Percentiles rank a stretch among this genome's conserved stretches.
These are phyloP conservation scores for Andrena bucephala DNA, from an alignment of 2,888 invertebrate genomes.

Conservation along the genomic window DNA sequence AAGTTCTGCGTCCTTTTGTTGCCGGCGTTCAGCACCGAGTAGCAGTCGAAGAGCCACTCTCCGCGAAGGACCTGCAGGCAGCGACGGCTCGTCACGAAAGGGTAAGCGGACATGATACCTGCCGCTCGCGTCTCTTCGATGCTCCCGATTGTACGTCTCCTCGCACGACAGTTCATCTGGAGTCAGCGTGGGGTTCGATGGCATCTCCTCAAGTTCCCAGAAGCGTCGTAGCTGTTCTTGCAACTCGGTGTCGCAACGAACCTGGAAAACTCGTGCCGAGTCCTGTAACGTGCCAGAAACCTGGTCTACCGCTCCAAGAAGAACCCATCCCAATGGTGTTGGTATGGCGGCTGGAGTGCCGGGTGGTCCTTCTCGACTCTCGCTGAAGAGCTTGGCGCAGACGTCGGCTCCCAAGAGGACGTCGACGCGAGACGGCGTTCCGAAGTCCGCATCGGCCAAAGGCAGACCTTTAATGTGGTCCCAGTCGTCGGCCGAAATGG, in stretches of 20 bases:
- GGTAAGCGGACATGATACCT: background rate
- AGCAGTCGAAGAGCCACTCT: background rate
- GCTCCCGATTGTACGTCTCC: background rate
- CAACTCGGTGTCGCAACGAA: background rate
- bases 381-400: background rate
- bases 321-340: background rate
- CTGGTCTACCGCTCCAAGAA: background rate
- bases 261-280: background rate
- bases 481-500: background rate
- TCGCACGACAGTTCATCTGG: background rate
- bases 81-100: background rate
- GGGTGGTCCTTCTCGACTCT: background rate
- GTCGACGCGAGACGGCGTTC: background rate
- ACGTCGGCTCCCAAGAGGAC: background rate
- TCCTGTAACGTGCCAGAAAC: too few relatives aligned
- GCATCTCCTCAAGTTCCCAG: conserved; percentile 8
- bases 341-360: background rate
- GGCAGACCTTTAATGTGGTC: background rate
- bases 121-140: background rate
- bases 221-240: background rate
- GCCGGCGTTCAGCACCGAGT: background rate
- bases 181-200: background rate
- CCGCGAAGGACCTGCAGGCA: background rate
- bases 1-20: background rate
- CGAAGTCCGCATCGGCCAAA: background rate